Conservation (phyloP, 2,888 invertebrate species). For the Pandemis heparana region DNA sequence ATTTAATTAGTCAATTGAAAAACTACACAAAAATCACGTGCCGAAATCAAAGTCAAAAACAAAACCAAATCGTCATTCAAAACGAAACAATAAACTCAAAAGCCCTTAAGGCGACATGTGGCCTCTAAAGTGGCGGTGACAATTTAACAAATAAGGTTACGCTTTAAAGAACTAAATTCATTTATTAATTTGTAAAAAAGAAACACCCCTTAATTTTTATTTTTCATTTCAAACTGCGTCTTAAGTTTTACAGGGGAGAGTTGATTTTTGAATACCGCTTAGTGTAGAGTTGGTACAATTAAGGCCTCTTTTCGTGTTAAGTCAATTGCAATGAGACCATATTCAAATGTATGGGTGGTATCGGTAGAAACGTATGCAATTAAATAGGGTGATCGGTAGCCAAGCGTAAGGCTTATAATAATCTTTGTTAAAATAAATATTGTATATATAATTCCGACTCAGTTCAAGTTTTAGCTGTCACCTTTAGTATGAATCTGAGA, state of each 20-base stretch:
- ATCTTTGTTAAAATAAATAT: slow-evolving; percentile 55
- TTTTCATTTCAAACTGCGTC: not conserved
- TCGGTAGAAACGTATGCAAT: slow-evolving; percentile 84
- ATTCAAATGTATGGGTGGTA: slow-evolving; percentile 81
- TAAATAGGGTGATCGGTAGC: slow-evolving; percentile 72
- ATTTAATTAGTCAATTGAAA: slow-evolving; percentile 18
- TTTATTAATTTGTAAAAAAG: slow-evolving; percentile 63
- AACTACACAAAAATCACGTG: slow-evolving; percentile 42
- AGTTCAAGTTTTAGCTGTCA: no score
- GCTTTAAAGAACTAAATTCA: slow-evolving; percentile 75
- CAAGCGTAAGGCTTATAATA: slow-evolving; percentile 77
- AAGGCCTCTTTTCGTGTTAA: slow-evolving; percentile 56
- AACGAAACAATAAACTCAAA: slow-evolving; percentile 72
- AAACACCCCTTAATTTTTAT: slow-evolving; percentile 18
- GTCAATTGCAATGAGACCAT: slow-evolving; percentile 80
- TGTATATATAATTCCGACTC: no score
- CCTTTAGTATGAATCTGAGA: no score
- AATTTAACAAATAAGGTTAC: slow-evolving; percentile 84
- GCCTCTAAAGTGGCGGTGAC: slow-evolving; percentile 84
- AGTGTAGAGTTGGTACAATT: slow-evolving; percentile 1
- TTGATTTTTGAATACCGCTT: slow-evolving; percentile 43
- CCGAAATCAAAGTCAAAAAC: slow-evolving; percentile 55
- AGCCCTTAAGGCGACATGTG: slow-evolving; percentile 83
- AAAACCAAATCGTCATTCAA: slow-evolving; percentile 47
- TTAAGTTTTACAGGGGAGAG: slow-evolving; percentile 30